Base-by-base conservation (phyloP, 92 coral and sea anemone genomes). In the Phenganax stokvisi region DNA sequence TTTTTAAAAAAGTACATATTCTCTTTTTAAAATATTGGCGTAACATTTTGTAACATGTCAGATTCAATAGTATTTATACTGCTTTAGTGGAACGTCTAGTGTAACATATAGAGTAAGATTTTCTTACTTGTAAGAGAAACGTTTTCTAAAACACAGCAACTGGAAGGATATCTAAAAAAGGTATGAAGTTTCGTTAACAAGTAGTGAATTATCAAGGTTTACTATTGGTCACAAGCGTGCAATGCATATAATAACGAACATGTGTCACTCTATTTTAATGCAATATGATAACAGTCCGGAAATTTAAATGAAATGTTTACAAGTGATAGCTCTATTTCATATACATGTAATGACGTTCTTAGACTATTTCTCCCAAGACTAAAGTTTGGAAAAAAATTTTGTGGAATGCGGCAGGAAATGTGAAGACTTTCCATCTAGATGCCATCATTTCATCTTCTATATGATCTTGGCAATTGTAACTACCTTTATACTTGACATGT, bases 361-460 rank as follows among this genome's bases (percentile, higher is more conserved):
- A 72, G 77, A 10, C 44, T 9, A 72, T 75, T 75, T 75, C 80
- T 12, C 80, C 80, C 66, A 75, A 6, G 65, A 75, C 51, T 6
- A 30, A 56, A 75, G 80, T 51, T 75, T 64, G 8, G 85, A 82
- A 29, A 82, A 82, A 53, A 82, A 82, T 29, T 66, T 57, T 31
- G 57, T 8, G 81, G 82, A n/a, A 84, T 77, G 29, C 61, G 9
- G 37, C 17, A 51, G 55, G 29, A 51, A 59, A 84, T 25, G 28
- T 4, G 55, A 84, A 79, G 1, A 84, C 77, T 79, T 57, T 84
- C 84, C 84, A 84, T 25, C 84, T 74, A 0, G 74, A 74, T 7
- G 77, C 61, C 87, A 84, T 84, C 87, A 84, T 84, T 57, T 67
- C 87, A 28, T 83, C 80, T 37, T 84, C 83, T n/a, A 25, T 6